Percentiles rank a stretch among this genome's conserved stretches.
Conservation (phyloP, 2,888 invertebrate species). For the Luperina testacea region DNA sequence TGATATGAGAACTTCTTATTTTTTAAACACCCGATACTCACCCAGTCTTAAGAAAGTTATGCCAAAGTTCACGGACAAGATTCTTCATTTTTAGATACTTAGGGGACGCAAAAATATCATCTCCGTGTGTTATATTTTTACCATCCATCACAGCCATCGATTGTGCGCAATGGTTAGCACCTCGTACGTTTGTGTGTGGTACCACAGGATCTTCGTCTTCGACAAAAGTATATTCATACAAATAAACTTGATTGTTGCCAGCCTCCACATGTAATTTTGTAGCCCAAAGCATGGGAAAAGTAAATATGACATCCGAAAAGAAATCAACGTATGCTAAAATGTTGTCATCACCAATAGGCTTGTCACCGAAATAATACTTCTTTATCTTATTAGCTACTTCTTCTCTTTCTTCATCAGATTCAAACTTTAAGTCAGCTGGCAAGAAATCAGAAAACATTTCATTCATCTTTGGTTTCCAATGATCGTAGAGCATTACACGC, state of each 20-base stretch:
- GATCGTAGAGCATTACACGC: slow-evolving; percentile 61
- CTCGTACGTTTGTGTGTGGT: slow-evolving; percentile 31
- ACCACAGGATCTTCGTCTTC: slow-evolving; percentile 64
- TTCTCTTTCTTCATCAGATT: slow-evolving; percentile 69
- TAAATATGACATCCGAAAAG: slow-evolving; percentile 77
- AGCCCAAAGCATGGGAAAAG: slow-evolving; percentile 68
- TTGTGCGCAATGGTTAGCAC: slow-evolving; percentile 38
- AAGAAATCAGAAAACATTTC: slow-evolving; percentile 75
- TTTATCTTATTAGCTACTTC: slow-evolving; percentile 30
- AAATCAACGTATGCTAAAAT: slow-evolving; percentile 25
- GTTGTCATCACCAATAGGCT: slow-evolving; percentile 17
- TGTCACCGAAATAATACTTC: slow-evolving; percentile 32
- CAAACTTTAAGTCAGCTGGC: slow-evolving; percentile 75
- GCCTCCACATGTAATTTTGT: slow-evolving; percentile 69
- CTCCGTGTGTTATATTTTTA: neutral
- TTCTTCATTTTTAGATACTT: slow-evolving; percentile 60
- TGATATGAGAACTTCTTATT: neutral
- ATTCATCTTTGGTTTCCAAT: slow-evolving; percentile 74
- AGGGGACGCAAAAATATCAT: slow-evolving; percentile 20
- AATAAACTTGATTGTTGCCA: slow-evolving; percentile 74
- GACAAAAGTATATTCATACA: slow-evolving; percentile 76
- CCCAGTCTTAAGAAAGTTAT: slow-evolving; percentile 71
- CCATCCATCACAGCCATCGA: slow-evolving; percentile 15
- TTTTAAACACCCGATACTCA: neutral
- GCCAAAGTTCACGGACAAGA: slow-evolving; percentile 72